These are phyloP conservation scores for Myxocyprinus asiaticus DNA, from an alignment of 2,113 vertebrate species.

Conservation along the genomic window DNA sequence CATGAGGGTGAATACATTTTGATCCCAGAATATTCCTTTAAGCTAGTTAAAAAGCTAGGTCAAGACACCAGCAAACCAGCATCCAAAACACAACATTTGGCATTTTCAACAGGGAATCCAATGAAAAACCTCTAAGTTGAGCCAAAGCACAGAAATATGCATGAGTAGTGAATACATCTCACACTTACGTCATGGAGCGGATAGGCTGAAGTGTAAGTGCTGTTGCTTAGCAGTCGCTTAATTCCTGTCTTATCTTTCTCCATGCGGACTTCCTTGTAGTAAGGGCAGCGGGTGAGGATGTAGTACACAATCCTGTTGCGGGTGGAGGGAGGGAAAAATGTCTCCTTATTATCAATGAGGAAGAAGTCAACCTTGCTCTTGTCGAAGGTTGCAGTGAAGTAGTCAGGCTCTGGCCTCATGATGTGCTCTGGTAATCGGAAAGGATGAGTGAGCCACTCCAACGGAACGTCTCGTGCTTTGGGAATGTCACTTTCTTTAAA, in stretches of 20 bases:
- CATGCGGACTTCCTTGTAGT: constrained; percentile 82
- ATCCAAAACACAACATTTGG: no score
- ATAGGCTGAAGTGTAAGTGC: constrained; percentile 88
- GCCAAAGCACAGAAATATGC: no score
- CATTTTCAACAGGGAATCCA: no score
- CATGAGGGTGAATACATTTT: no score
- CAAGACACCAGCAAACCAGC: no score
- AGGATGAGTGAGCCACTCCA: constrained; percentile 77
- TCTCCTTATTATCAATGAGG: constrained; percentile 84
- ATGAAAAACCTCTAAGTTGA: no score
- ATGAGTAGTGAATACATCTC: background rate
- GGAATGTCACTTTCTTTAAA: constrained; percentile 85
- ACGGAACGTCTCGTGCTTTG: constrained; percentile 64
- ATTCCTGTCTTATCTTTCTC: constrained; percentile 90
- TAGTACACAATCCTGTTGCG: constrained; percentile 98
- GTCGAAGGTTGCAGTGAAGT: constrained; percentile 89
- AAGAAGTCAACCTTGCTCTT: constrained; percentile 90
- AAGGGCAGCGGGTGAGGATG: constrained; percentile 89
- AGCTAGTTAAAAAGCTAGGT: no score
- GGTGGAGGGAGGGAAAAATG: constrained; percentile 87
- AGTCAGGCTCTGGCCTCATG: constrained; percentile 84
- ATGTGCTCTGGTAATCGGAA: constrained; percentile 81
- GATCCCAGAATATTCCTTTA: no score
- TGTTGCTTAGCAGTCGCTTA: constrained; percentile 90
- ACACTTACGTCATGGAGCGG: constrained; percentile 92